Base-by-base conservation (phyloP, 2,888 invertebrate species). In the Hydropsyche betteni region DNA sequence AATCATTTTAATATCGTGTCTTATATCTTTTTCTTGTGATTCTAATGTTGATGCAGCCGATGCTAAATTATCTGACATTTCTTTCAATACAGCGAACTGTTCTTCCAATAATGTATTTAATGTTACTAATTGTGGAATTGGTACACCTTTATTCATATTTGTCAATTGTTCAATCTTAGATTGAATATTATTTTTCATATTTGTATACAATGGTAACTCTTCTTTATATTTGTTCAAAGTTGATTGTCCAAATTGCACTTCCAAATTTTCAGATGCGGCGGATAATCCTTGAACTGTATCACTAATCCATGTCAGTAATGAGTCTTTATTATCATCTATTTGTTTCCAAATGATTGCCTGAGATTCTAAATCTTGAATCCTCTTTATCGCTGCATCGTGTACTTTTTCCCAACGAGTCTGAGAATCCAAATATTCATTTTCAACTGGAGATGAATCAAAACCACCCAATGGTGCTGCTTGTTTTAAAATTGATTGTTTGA, bases 271-370 rank as follows among this genome's bases (percentile, higher is more conserved):
- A 72, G 92, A 90, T 36, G 94, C 93, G 80, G 92, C 91, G 68
- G 91, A 90, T 4, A 98, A 86, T 51, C 91, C 91, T 80, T 92
- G 91, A 75, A 93, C 93, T 33, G 94, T 96, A 82, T 94, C 93
- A 76, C 91, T 90, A 5, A 97, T 83, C 98, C 98, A 98, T 33
- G 91, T 90, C 0, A 93, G 85, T 3, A 97, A 87, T 82, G 95
- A 95, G 79, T 93, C 92, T 82, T 94, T 95, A 0, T 92, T 91
- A 76, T 94, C 94, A 80, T 95, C 94, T 51, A 98, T 93, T 83
- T 97, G 96, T 81, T 95, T 93, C 96, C 97, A 97, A 73, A 97
- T 93, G n/a, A 94, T 92, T 0, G 93, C 88, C 84, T 97, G 96
- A 0, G 95, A 94, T 85, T 98, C 97, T 70, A 93, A 90, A 74